Conservation (phyloP, 2,888 invertebrate species). For the Aromia moschata region DNA sequence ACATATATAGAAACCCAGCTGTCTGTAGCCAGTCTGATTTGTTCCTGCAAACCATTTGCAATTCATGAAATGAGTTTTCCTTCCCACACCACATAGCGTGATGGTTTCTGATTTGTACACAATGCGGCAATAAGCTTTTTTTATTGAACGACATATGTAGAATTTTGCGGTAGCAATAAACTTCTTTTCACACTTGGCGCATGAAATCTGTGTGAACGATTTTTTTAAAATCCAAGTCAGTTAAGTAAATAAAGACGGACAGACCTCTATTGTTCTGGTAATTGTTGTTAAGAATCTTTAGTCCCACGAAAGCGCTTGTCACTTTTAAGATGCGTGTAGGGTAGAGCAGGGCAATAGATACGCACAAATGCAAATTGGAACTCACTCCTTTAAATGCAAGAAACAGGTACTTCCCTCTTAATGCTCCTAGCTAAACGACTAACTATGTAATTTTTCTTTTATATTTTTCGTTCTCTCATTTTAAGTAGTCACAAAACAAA, state of each 20-base stretch:
- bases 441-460: too few species aligned
- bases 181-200: conserved; percentile 9
- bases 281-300: conserved; percentile 7
- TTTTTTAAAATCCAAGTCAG: not conserved
- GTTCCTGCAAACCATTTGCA: not conserved
- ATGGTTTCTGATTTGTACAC: conserved; percentile 13
- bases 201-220: conserved; percentile 7
- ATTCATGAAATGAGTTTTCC: conserved; percentile 12
- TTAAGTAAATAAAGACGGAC: not conserved
- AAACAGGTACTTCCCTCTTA: too few species aligned
- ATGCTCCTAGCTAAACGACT: too few species aligned
- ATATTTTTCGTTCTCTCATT: too few species aligned
- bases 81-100: not conserved
- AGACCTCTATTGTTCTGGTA: conserved; percentile 1
- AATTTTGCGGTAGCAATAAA: conserved; percentile 15
- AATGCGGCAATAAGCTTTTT: conserved; percentile 12
- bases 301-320: not conserved
- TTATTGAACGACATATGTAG: conserved; percentile 2
- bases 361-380: too few species aligned
- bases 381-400: too few species aligned
- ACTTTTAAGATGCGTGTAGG: too few species aligned
- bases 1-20: not conserved
- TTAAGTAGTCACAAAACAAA: too few species aligned
- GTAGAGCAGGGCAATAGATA: too few species aligned
- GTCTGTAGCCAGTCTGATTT: not conserved